These are phyloP conservation scores for Phainopepla nitens DNA, from an alignment of 2,113 vertebrate genomes.

Conservation along the genomic window DNA sequence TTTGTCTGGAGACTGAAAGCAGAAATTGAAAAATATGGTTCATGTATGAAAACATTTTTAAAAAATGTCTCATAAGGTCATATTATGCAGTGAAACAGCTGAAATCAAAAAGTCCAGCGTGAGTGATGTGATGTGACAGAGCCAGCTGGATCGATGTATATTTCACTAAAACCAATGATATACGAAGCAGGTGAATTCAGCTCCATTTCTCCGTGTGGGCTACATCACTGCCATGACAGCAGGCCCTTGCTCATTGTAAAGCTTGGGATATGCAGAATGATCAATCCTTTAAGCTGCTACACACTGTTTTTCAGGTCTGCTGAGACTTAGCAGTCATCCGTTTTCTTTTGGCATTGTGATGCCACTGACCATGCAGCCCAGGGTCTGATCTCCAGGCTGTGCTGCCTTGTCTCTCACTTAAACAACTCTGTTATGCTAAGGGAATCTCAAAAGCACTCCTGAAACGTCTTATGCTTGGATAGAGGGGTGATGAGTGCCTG, in stretches of 20 bases:
- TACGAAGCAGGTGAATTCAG: slow-evolving; percentile 44
- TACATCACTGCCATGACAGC: neutral
- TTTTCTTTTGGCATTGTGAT: neutral
- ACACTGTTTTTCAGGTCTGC: neutral
- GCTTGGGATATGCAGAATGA: neutral
- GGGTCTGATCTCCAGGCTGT: neutral
- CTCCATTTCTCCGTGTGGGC: neutral
- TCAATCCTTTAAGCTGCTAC: neutral
- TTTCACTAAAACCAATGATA: slow-evolving; percentile 38
- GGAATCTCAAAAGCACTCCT: neutral
- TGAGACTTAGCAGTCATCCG: neutral
- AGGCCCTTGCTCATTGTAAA: neutral
- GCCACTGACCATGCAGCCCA: neutral
- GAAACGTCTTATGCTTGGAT: neutral
- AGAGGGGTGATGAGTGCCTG: neutral
- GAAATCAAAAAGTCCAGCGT: slow-evolving; percentile 4
- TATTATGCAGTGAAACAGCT: slow-evolving; percentile 44
- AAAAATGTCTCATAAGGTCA: slow-evolving; percentile 28
- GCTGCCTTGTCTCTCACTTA: neutral
- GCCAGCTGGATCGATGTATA: neutral
- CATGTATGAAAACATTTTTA: slow-evolving; percentile 26
- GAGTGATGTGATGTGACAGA: slow-evolving; percentile 17
- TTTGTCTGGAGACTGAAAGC: slow-evolving; percentile 57
- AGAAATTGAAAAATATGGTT: slow-evolving; percentile 56
- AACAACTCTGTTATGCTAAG: neutral